Conservation (phyloP, 2,113 vertebrate genomes). For the Nerophis ophidion region DNA sequence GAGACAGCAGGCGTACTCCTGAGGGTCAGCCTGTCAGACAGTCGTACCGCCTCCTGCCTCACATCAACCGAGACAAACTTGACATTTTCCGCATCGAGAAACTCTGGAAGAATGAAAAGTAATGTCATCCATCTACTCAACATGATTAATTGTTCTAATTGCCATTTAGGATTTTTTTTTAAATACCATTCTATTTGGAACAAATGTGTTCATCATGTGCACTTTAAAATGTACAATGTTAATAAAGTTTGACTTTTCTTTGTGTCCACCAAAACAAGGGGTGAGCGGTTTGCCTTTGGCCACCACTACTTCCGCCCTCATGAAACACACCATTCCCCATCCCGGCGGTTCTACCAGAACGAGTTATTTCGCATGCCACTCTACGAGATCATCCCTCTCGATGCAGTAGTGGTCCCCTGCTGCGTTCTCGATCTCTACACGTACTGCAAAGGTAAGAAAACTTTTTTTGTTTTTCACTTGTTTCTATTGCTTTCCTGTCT, state of each 20-base stretch:
- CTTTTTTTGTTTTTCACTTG: neutral
- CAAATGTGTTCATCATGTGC: no score
- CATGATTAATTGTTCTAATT: neutral
- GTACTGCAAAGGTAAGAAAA: slow-evolving; percentile 88
- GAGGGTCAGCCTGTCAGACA: slow-evolving; percentile 94
- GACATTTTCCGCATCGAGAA: slow-evolving; percentile 99
- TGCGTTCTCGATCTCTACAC: slow-evolving; percentile 96
- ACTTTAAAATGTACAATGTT: neutral
- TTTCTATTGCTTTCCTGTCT: neutral
- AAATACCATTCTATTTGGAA: no score
- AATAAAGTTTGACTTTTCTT: neutral
- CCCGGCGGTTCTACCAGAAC: slow-evolving; percentile 94
- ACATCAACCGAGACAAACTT: slow-evolving; percentile 92
- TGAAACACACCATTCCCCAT: slow-evolving; percentile 96
- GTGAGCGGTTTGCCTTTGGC: slow-evolving; percentile 94
- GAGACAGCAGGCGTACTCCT: slow-evolving; percentile 88
- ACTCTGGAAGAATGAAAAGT: slow-evolving; percentile 99
- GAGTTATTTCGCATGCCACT: slow-evolving; percentile 94
- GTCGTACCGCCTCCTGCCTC: slow-evolving; percentile 90
- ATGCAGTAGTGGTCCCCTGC: slow-evolving; percentile 93
- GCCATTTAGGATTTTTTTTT: no score
- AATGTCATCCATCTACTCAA: slow-evolving; percentile 25
- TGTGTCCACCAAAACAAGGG: slow-evolving; percentile 63
- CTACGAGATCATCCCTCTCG: slow-evolving; percentile 96
- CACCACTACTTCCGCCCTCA: slow-evolving; percentile 99